Evolutionary conservation across 2,113 vertebrate species (phyloP).

Genomic region (Ivindomyrus marchei): DNA sequence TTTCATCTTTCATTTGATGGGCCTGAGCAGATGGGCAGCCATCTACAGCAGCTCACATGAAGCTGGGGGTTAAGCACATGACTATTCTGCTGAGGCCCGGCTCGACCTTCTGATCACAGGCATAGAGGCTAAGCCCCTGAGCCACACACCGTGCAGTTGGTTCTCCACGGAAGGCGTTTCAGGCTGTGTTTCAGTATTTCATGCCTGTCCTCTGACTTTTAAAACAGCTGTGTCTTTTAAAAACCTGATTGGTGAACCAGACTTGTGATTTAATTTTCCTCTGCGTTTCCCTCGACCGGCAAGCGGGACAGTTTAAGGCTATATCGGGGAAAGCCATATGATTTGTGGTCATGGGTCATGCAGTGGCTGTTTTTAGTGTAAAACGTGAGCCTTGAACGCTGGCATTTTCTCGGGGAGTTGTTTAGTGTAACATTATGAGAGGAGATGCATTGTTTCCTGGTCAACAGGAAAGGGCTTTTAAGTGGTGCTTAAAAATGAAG

Average conservation of each 20-base stretch:
- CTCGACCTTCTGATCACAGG: not conserved
- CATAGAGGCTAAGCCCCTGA: not conserved
- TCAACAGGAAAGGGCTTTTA: not conserved
- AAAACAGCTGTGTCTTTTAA: not conserved
- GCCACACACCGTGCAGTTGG: not conserved
- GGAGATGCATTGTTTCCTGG: not conserved
- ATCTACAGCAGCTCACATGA: not conserved
- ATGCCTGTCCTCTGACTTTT: not conserved
- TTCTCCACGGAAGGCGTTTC: not conserved
- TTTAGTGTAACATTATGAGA: not conserved
- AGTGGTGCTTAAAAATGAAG: not conserved
- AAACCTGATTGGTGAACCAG: not conserved
- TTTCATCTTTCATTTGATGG: not conserved
- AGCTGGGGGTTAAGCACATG: not conserved
- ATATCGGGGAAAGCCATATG: constrained; percentile 28
- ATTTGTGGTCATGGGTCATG: constrained; percentile 33
- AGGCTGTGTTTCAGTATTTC: not conserved
- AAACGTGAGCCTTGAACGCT: not conserved
- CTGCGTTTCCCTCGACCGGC: constrained; percentile 27
- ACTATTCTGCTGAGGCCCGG: not conserved
- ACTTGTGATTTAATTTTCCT: constrained; percentile 53
- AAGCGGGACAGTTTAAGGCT: constrained; percentile 40
- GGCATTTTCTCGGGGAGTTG: not conserved
- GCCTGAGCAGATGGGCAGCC: not conserved
- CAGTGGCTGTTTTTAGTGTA: constrained; percentile 34